Evolutionary conservation across 2,113 vertebrate genomes (phyloP).

Genomic region (Tetraodon nigroviridis): DNA sequence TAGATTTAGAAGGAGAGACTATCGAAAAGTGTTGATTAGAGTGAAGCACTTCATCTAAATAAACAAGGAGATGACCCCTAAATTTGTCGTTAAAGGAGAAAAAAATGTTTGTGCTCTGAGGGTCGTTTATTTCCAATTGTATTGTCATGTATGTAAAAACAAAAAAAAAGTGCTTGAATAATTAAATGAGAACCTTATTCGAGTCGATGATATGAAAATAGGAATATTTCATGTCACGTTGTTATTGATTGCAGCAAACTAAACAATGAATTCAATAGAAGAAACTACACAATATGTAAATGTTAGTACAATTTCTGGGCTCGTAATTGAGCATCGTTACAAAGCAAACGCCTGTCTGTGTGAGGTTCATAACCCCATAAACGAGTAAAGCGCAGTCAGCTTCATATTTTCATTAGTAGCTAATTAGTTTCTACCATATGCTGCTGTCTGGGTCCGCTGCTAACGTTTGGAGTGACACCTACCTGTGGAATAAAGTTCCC

Average conservation of each 20-base stretch:
- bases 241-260: not conserved
- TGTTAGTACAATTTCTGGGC: too few relatives aligned
- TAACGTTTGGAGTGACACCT: constrained; percentile 38
- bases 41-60: constrained; percentile 74
- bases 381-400: not conserved
- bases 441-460: constrained; percentile 7
- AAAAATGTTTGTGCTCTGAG: not conserved
- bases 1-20: constrained; percentile 85
- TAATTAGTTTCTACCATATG: constrained; percentile 10
- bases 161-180: too few relatives aligned
- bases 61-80: constrained; percentile 77
- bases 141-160: too few relatives aligned
- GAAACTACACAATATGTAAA: too few relatives aligned
- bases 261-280: not conserved
- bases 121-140: not conserved
- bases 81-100: not conserved
- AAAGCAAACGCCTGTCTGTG: too few relatives aligned
- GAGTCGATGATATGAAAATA: not conserved
- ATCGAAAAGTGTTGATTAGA: constrained; percentile 79
- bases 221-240: too few relatives aligned
- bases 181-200: not conserved
- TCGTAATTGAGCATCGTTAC: too few relatives aligned
- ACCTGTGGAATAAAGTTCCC: constrained; percentile 54
- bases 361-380: not conserved
- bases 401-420: constrained; percentile 2